Base-by-base conservation (phyloP, 2,113 vertebrate genomes). In the Monarcha castaneiventris region DNA sequence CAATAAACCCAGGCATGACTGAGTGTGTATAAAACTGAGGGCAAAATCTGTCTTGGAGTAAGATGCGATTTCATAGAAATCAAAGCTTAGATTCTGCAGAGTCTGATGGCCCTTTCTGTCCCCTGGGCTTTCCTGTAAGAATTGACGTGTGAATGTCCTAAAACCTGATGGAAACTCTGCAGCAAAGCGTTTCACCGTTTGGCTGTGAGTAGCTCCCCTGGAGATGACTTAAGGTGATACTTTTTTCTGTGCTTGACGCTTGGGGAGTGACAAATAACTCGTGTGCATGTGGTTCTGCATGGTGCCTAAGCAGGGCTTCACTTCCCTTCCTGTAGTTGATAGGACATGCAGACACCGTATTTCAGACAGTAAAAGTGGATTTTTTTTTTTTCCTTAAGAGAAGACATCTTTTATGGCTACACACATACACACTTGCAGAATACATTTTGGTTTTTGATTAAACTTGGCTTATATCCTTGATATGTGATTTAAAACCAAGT, bases 211-310 rank as follows among this genome's bases (percentile, higher is more conserved):
- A 51, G 12, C 21, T 62, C 11, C 14, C 9, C 33, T 56, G 62
- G 51, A 67, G n/a, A 16, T 44, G 32, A 11, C 29, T 48, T 10
- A 11, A 27, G 26, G 39, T 44, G 39, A 27, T 23, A 3, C 6
- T 41, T 39, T 39, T 35, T 62, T 30, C 27, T 58, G 0, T 41
- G 27, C 33, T 39, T 3, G 5, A 14, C 43, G 14, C 37, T 68
- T 78, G 52, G 21, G 19, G 78, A 71, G 22, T 59, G 35, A 46
- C 27, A 61, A 30, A 9, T 52, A 73, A 51, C 39, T 80, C 2
- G 1, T 9, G 4, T 10, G 2, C 1, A 2, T 39, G 14, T 35
- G 44, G 27, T 4, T 68, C 29, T 76, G 9, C 35, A 1, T 9
- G 43, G 35, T 51, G 43, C 23, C 51, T 33, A 39, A 84, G 62